Evolutionary conservation across 2,113 vertebrate species (phyloP).

Genomic region (Oryzias woworae): DNA sequence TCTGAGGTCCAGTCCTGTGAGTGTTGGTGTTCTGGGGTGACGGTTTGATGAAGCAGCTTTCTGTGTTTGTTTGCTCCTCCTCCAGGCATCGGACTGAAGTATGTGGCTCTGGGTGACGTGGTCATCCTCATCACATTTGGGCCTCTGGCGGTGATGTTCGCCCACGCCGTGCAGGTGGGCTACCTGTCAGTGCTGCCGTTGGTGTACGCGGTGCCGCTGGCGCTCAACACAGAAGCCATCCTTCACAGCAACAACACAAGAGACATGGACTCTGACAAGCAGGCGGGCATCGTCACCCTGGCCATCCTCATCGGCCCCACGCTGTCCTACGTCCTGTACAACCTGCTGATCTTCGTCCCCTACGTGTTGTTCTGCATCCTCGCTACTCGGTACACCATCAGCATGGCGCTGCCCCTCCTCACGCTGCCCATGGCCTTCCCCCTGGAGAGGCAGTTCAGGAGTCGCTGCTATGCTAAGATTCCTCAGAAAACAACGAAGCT

Average conservation of each 20-base stretch:
- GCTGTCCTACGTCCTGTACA: conserved; percentile 91
- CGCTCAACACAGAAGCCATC: conserved; percentile 95
- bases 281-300: conserved; percentile 94
- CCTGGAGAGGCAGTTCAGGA: conserved; percentile 91
- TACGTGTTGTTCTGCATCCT: conserved; percentile 93
- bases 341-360: conserved; percentile 88
- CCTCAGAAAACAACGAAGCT: conserved; percentile 96
- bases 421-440: conserved; percentile 95
- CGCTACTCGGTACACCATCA: conserved; percentile 91
- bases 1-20: too few relatives aligned
- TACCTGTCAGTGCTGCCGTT: conserved; percentile 90
- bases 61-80: conserved; percentile 11
- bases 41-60: background rate
- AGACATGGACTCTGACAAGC: conserved; percentile 94
- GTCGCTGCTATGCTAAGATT: conserved; percentile 87
- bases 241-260: conserved; percentile 98
- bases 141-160: conserved; percentile 95
- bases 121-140: conserved; percentile 98
- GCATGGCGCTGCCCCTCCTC: conserved; percentile 92
- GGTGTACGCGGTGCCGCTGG: conserved; percentile 91
- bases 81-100: conserved; percentile 94
- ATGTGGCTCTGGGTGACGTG: conserved; percentile 94
- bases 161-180: conserved; percentile 94
- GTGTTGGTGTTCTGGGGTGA: too few relatives aligned
- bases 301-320: conserved; percentile 94